phyloP scores from a whole-genome alignment of 92 coral and sea anemone species.

The Nematostella vectensis region DNA sequence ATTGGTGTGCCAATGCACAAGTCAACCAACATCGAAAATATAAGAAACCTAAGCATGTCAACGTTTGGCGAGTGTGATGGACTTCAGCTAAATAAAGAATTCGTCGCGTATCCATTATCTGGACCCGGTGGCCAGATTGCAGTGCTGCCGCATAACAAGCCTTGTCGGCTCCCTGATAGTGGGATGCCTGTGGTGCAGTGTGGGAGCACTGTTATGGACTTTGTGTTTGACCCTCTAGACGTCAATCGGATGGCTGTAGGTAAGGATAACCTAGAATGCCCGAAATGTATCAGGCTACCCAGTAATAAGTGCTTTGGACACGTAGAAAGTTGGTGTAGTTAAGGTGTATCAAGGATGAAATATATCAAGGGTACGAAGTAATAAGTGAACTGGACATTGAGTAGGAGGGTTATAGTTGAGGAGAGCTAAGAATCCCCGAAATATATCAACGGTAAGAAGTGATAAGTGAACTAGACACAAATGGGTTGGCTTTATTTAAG shows the following conservation, averaged over 20 bases:
- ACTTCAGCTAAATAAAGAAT: constrained; percentile 68
- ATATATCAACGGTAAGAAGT: too few species aligned
- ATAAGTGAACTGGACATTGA: too few species aligned
- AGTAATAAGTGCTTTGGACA: not conserved
- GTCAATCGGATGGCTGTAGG: constrained; percentile 72
- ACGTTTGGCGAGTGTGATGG: constrained; percentile 89
- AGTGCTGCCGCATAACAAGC: constrained; percentile 58
- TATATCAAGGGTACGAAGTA: too few species aligned
- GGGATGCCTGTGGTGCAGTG: constrained; percentile 86
- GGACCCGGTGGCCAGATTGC: constrained; percentile 98
- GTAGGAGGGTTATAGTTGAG: too few species aligned
- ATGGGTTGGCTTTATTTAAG: too few species aligned
- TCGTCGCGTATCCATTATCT: constrained; percentile 65
- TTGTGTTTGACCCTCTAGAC: constrained; percentile 80
- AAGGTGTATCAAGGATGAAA: too few species aligned
- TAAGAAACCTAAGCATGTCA: constrained; percentile 80
- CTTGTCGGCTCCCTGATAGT: constrained; percentile 81
- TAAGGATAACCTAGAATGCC: constrained; percentile 22
- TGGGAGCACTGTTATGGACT: constrained; percentile 84
- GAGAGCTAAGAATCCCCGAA: too few species aligned
- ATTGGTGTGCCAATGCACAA: constrained; percentile 78
- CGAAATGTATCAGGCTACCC: not conserved
- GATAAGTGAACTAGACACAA: too few species aligned
- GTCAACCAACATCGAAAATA: constrained; percentile 83
- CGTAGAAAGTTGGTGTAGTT: not conserved